Evolutionary conservation across 1,140 invertebrate species (phyloP), one percentile per base, ranked within the genome.

Genomic region (Drosophila orena): DNA sequence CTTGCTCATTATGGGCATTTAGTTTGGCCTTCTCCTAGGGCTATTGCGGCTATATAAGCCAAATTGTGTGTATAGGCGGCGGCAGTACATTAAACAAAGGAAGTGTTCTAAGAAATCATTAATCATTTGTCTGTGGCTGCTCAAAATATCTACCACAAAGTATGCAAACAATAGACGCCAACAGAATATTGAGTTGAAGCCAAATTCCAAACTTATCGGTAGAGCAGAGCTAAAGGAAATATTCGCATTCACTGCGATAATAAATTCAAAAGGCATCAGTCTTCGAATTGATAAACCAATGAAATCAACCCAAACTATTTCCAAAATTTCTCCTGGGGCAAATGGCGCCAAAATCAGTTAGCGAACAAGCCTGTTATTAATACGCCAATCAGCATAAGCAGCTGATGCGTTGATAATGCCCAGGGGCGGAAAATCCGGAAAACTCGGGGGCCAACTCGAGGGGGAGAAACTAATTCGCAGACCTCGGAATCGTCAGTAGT

Each of bases 31-130:
- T 69, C 62, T 59, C 43, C 20, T 5, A 24, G 12, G 49, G 56
- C 68, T 68, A 88, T 88, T 89, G 83, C 89, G 84, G 62, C 79
- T 79, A 88, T 79, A 88, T 88, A 89, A 89, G 84, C 69, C 59
- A 78, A 89, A 80, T 77, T 83, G 83, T 64, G 73, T 79, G 73
- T 66, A 35, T 37, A 11, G 27, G 54, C 3, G 27, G 54, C 3
- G 17, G 22, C 1, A 46, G 17, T 37, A 46, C 43, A 57, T 27
- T 35, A 50, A 54, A 69, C 59, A 79, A 76, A 40, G 57, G 44
- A 17, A 46, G 35, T 22, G 42, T 66, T 64, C 8, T 53, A 62
- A 62, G 53, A 14, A 56, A 79, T 74, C 77, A 89, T 88, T 89
- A 89, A 88, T 88, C 84, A 88, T 71, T 77, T 72, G 70, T 57